Evolutionary conservation across 2,888 invertebrate genomes (phyloP).

Genomic region (Cylloceria caligata): DNA sequence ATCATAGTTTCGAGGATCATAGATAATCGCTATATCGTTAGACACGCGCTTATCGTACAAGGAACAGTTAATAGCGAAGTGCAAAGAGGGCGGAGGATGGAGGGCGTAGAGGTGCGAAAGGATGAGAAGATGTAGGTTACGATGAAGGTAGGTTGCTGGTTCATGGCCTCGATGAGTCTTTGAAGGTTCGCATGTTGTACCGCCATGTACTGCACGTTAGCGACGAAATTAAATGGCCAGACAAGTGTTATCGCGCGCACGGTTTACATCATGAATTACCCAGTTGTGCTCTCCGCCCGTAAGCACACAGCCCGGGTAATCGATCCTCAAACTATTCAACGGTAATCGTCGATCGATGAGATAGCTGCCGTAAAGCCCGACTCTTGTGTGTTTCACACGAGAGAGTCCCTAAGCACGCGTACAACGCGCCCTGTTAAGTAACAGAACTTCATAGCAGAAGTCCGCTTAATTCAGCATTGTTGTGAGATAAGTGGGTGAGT

Average conservation of each 20-base stretch:
- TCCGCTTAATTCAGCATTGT: neutral
- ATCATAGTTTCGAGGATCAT: conserved; percentile 1
- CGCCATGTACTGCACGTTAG: neutral
- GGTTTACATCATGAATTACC: conserved; percentile 26
- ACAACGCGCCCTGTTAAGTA: neutral
- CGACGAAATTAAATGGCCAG: conserved; percentile 30
- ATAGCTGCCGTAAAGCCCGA: conserved; percentile 5
- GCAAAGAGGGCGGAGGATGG: neutral
- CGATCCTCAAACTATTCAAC: conserved; percentile 25
- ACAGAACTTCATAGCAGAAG: neutral
- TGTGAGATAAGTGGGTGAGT: neutral
- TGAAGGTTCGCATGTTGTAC: neutral
- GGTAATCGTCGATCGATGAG: conserved; percentile 20
- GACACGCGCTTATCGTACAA: conserved; percentile 1
- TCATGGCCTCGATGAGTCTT: conserved; percentile 10
- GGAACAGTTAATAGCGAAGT: neutral
- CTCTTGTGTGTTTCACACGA: neutral
- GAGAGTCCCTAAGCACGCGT: conserved; percentile 6
- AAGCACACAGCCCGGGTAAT: conserved; percentile 11
- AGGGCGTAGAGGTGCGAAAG: neutral
- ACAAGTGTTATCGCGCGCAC: neutral
- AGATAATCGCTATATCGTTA: conserved; percentile 8
- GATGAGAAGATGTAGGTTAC: neutral
- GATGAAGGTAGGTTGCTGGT: neutral
- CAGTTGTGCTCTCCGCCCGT: neutral